Percentiles rank a stretch among this genome's conserved stretches.
phyloP scores from a whole-genome alignment of 2,797 vertebrate species.

The Sebastes hubbsi region DNA sequence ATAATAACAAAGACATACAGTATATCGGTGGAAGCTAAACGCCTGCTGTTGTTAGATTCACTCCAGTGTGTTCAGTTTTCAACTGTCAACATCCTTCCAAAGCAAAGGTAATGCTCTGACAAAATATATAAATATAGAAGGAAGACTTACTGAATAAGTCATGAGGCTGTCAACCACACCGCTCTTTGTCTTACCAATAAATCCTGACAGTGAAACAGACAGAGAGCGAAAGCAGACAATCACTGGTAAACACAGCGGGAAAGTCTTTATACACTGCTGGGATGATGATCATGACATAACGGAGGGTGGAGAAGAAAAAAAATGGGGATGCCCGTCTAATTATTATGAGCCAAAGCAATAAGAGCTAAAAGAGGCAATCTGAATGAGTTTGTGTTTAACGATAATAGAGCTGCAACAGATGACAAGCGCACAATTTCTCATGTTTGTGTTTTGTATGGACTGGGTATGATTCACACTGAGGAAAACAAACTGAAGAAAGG shows the following conservation, averaged over 20 bases:
- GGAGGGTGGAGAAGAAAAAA: slow-evolving; percentile 6
- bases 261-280: slow-evolving; percentile 53
- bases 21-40: neutral
- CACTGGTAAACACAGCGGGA: slow-evolving; percentile 54
- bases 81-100: slow-evolving; percentile 11
- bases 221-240: slow-evolving; percentile 54
- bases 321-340: slow-evolving; percentile 45
- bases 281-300: slow-evolving; percentile 29
- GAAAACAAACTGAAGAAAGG: slow-evolving; percentile 36
- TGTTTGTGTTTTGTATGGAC: slow-evolving; percentile 58
- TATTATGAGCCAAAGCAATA: slow-evolving; percentile 63
- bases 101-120: slow-evolving; percentile 39
- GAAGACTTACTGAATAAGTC: slow-evolving; percentile 57
- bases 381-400: slow-evolving; percentile 70
- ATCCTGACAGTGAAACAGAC: slow-evolving; percentile 47
- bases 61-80: slow-evolving; percentile 17
- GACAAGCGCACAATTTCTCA: slow-evolving; percentile 59
- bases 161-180: slow-evolving; percentile 44
- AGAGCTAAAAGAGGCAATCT: slow-evolving; percentile 67
- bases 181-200: slow-evolving; percentile 32
- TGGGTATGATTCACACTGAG: slow-evolving; percentile 32
- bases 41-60: neutral
- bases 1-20: neutral
- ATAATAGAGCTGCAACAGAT: slow-evolving; percentile 65
- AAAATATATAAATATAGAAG: slow-evolving; percentile 57